Evolutionary conservation across 2,888 invertebrate species (phyloP).

Genomic region (Miltochrista miniata): DNA sequence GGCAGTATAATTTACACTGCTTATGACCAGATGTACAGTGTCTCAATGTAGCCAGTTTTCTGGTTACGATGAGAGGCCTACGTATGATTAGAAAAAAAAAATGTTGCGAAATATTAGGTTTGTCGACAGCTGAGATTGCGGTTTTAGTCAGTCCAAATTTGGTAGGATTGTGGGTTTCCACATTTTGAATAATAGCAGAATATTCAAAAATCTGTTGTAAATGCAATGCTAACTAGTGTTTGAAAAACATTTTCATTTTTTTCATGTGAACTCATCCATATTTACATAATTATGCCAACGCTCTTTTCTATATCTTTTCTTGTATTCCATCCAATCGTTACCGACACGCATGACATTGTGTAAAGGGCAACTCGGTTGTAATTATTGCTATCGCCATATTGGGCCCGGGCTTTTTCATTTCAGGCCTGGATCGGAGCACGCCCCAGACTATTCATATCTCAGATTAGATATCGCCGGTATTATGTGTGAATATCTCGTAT

Average conservation of each 20-base stretch:
- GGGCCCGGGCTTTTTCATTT: slow-evolving; percentile 48
- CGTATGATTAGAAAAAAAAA: no score
- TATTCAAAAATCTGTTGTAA: no score
- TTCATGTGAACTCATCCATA: slow-evolving; percentile 11
- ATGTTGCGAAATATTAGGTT: no score
- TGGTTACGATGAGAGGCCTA: no score
- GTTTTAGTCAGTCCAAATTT: no score
- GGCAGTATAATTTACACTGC: neutral
- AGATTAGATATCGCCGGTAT: slow-evolving; percentile 52
- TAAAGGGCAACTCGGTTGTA: slow-evolving; percentile 43
- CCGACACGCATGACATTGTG: slow-evolving; percentile 40
- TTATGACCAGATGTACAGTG: neutral
- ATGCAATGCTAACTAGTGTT: no score
- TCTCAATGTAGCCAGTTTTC: no score
- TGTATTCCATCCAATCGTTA: slow-evolving; percentile 29
- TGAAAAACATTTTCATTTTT: slow-evolving; percentile 2
- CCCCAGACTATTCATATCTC: slow-evolving; percentile 47
- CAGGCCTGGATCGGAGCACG: slow-evolving; percentile 28
- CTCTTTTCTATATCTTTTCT: slow-evolving; percentile 27
- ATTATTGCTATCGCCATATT: slow-evolving; percentile 50
- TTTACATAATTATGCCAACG: slow-evolving; percentile 35
- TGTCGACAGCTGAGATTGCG: no score
- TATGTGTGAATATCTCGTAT: slow-evolving; percentile 41
- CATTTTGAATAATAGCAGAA: no score
- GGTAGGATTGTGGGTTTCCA: no score